phyloP scores from a whole-genome alignment of 2,113 vertebrate species.

The Cyanoramphus novaezelandiae region DNA sequence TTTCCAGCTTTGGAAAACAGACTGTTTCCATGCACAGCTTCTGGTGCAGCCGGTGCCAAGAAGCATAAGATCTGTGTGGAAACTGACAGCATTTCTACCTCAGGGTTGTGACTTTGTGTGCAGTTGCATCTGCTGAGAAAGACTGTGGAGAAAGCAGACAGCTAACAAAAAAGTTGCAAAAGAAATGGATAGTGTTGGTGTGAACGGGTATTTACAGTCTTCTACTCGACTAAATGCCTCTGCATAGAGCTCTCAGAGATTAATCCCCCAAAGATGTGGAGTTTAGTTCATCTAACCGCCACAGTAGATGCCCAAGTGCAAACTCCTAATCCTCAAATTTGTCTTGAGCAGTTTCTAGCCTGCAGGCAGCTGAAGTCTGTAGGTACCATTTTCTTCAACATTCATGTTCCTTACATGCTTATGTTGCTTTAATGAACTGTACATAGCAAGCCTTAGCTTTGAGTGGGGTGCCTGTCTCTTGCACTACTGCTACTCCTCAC shows the following conservation, averaged over 20 bases:
- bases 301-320: background rate
- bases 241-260: background rate
- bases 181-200: background rate
- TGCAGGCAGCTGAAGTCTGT: background rate
- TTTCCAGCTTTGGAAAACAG: background rate
- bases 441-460: background rate
- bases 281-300: background rate
- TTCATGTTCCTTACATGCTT: background rate
- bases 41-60: background rate
- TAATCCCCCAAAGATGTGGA: background rate
- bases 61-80: background rate
- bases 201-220: background rate
- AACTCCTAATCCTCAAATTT: background rate
- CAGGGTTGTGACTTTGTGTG: background rate
- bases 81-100: background rate
- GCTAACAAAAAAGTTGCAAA: background rate
- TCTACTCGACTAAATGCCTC: background rate
- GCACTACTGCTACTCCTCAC: background rate
- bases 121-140: background rate
- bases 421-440: background rate
- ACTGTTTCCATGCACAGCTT: background rate
- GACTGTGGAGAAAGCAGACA: background rate
- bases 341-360: background rate
- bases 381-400: background rate
- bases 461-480: background rate